Evolutionary conservation across 2,113 vertebrate species (phyloP).

Genomic region (Oncorhynchus keta): DNA sequence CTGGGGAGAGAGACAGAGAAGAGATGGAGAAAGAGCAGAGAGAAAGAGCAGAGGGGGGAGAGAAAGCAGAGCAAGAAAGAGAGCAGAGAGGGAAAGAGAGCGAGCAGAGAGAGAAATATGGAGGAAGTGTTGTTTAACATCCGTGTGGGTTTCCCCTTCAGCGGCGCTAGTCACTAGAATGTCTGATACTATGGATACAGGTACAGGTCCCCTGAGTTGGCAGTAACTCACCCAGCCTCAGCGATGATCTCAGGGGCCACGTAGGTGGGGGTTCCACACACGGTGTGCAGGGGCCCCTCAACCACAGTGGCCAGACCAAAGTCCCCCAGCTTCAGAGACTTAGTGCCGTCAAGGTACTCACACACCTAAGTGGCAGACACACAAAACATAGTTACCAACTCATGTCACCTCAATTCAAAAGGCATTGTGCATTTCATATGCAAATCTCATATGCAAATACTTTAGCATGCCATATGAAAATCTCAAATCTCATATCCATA

Average conservation of each 20-base stretch:
- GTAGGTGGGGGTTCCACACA: constrained; percentile 95
- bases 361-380: constrained; percentile 79
- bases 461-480: no score
- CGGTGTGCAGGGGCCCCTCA: constrained; percentile 90
- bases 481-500: no score
- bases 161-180: background rate
- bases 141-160: no score
- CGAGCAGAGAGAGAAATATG: background rate
- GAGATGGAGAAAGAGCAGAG: background rate
- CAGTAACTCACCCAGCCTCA: constrained; percentile 85
- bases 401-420: background rate
- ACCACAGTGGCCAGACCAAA: constrained; percentile 95
- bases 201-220: no score
- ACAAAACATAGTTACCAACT: background rate
- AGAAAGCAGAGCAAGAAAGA: background rate
- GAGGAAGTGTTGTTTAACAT: no score
- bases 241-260: constrained; percentile 98
- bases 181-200: background rate
- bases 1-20: constrained; percentile 58
- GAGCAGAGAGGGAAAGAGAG: constrained; percentile 3
- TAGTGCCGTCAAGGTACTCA: constrained; percentile 87
- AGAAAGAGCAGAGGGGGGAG: background rate
- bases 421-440: no score
- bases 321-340: constrained; percentile 94
- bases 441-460: no score